Base-by-base conservation (phyloP, 2,888 invertebrate genomes). In the Melanostoma mellinum region DNA sequence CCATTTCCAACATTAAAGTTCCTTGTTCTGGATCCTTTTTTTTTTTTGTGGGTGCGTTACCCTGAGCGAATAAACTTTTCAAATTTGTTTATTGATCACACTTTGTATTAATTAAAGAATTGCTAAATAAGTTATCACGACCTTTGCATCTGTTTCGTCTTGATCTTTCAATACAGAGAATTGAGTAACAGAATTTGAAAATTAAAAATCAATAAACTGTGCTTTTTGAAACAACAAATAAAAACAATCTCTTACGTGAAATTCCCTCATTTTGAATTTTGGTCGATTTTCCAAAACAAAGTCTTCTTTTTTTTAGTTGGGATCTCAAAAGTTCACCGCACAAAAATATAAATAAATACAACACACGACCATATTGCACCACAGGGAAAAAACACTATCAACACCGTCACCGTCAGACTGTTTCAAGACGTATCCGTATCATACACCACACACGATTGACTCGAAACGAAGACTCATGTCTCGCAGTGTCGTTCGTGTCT, bases 401-500 rank as follows among this genome's bases (percentile, higher is more conserved):
- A 71, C 55, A 79, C 63, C 67, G 53, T 55, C 56, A 61, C 46
- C 61, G 40, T 50, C 56, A 61, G 55, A 55, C 67, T 33, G 40
- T 35, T 75, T 36, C 32, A 10, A 35, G 42, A 58, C 58, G 69
- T 65, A 46, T 65, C 61, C 74, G 71, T 79, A 67, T 73, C 84
- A 84, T 75, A 75, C 71, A 71, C 74, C 84, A 75, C 78, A 84
- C 74, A 71, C 74, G 84, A 84, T 74, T 82, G 82, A 82, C 63
- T 78, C 78, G 68, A 69, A 78, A 63, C 63, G 78, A 78, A 84
- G 74, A 74, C 69, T 71, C 79, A 65, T 78, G 78, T 69, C 73
- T 68, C 69, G 68, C 60, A 58, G 55, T 72, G 67, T 72, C 65
- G 68, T 68, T 44, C 63, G 73, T 58, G 58, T 61, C 38, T 55